Conservation (phyloP, 2,888 invertebrate genomes). For the Diaphora mendica region DNA sequence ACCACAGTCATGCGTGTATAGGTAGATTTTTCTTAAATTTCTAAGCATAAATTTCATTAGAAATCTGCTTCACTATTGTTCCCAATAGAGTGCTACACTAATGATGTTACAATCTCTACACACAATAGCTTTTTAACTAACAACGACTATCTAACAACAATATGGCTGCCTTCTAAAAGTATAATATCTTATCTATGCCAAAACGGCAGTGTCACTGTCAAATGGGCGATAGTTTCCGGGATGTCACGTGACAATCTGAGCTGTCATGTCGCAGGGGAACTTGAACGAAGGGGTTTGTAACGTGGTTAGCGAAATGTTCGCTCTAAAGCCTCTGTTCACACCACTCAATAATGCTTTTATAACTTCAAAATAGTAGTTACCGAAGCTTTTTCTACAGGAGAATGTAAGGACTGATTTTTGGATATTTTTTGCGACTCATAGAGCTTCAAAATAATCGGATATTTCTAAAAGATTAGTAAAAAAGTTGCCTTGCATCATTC, state of each 20-base stretch:
- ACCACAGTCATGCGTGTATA: too few species aligned
- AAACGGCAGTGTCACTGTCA: neutral
- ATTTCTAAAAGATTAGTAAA: too few species aligned
- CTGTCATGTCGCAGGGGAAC: conserved; percentile 7
- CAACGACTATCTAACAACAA: neutral
- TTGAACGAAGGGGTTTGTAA: conserved; percentile 17
- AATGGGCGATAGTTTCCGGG: conserved; percentile 1
- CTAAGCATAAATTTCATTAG: neutral
- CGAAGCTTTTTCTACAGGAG: neutral
- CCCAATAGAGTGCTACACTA: neutral
- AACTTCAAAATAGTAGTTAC: neutral
- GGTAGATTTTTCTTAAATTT: too few species aligned
- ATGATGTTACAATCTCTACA: neutral
- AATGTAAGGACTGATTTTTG: neutral
- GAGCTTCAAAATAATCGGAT: too few species aligned
- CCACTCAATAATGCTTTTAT: neutral
- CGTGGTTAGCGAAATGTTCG: conserved; percentile 7
- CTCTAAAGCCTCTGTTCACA: neutral
- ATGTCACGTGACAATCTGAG: conserved; percentile 9
- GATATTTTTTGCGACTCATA: too few species aligned
- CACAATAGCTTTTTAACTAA: neutral
- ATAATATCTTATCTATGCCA: neutral
- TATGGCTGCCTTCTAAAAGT: neutral
- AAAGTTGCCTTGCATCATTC: too few species aligned
- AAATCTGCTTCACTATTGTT: neutral